A percentile compares a stretch with the other conserved stretches of the same genome.
Conservation (phyloP, 2,888 invertebrate species). For the Thysanoteuthis rhombus region DNA sequence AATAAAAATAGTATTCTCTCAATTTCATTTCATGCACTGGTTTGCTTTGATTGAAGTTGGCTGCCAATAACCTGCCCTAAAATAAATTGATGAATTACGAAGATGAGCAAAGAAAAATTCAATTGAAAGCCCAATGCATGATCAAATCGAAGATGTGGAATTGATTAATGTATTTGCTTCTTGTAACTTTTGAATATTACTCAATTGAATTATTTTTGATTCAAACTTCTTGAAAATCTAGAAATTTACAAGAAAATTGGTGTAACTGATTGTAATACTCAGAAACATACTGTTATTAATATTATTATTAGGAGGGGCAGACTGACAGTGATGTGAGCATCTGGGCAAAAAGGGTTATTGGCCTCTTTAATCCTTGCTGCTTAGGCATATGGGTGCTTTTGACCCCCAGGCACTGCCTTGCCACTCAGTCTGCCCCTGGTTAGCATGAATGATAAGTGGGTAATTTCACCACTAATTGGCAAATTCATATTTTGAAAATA, state of each 20-base stretch:
- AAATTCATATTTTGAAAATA: background rate
- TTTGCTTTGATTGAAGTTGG: background rate
- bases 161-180: background rate
- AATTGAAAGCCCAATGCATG: background rate
- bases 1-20: background rate
- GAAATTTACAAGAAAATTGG: background rate
- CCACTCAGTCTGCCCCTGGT: too few species aligned
- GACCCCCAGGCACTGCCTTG: too few species aligned
- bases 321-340: too few species aligned
- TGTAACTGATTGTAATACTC: background rate
- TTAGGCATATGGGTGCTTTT: too few species aligned
- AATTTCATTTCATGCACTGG: background rate
- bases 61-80: background rate
- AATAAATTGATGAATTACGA: background rate
- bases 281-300: background rate
- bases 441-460: too few species aligned
- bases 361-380: too few species aligned
- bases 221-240: background rate
- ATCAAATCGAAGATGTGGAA: background rate
- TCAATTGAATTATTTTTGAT: background rate
- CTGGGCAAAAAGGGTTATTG: background rate
- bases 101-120: background rate
- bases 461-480: background rate
- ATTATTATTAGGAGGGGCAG: background rate
- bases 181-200: background rate